Evolutionary conservation across 53 echinoderm and acorn worm species (phyloP), one percentile per base, ranked within the genome.

Genomic region (Zoroaster sp.): DNA sequence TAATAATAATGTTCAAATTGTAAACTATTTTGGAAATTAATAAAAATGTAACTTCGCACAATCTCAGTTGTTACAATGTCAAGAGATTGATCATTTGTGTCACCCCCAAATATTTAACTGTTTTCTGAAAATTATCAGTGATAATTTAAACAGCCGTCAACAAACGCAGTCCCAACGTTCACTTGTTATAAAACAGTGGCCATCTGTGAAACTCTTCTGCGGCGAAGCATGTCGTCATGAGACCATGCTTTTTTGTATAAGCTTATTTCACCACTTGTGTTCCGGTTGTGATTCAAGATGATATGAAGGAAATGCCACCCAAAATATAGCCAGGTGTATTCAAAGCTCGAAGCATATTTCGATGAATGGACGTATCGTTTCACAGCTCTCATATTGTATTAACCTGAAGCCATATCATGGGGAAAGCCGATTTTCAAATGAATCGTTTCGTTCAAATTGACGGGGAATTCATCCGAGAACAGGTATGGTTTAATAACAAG

Each of bases 171-270:
- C 68, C 14, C 14, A 21, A 15, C 44, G 32, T 13, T 4, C 47
- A n/a, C 11, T n/a, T 28, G 3, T 21, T 7, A 15, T 7, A 9
- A 1, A 25, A 18, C 23, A 6, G 9, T 23, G 25, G 25, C n/a
- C n/a, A n/a, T n/a, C 66, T 69, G 85, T 36, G 85, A 85, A 85
- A 85, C 70, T 85, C 70, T 33, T 68, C 31, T 31, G 33, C 15
- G 30, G 5, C 47, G 31, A 49, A 18, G 42, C 83, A 7, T 32
- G 67, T 34, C 7, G 23, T 13, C 82, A 82, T 66, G 43, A 40
- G 66, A 4, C 81, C 37, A 13, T 31, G 38, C 46, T 13, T 12
- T 35, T 1, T 49, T 35, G 23, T 15, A 30, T 40, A 31, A 31
- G 14, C 13, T 39, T 21, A 37, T 18, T 23, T 23, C 7, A 32